These are phyloP conservation scores for Ivindomyrus marchei DNA, from an alignment of 2,113 vertebrate species.

Conservation along the genomic window DNA sequence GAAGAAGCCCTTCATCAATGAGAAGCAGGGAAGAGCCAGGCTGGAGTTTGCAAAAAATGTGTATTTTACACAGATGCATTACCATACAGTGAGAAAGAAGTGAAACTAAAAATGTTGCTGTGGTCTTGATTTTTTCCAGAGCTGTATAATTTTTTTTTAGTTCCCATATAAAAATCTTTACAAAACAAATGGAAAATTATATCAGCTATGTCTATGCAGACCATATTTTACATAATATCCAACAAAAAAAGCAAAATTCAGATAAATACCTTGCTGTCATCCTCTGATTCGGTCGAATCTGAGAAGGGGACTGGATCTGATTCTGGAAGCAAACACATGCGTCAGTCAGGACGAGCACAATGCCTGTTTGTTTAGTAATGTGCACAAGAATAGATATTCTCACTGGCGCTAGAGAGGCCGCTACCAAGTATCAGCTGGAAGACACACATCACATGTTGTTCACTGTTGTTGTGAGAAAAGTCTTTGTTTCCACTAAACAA, in stretches of 20 bases:
- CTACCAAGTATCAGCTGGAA: not conserved
- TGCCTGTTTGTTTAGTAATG: not conserved
- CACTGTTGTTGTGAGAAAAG: not conserved
- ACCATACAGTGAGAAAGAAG: not conserved
- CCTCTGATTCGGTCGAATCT: slow-evolving; percentile 32
- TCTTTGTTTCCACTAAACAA: not conserved
- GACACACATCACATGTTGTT: no score
- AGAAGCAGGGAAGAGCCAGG: not conserved
- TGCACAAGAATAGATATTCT: not conserved
- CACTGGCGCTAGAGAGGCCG: not conserved
- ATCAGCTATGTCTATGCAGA: not conserved
- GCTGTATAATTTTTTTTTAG: not conserved
- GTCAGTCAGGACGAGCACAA: not conserved
- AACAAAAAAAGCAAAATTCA: not conserved
- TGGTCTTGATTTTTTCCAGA: not conserved
- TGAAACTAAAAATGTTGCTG: not conserved
- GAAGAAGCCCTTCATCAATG: not conserved
- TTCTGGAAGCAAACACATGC: slow-evolving; percentile 34
- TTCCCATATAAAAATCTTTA: not conserved
- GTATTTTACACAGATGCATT: not conserved
- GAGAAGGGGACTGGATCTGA: slow-evolving; percentile 41
- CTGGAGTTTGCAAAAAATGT: not conserved
- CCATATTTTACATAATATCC: not conserved
- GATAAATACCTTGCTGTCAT: slow-evolving; percentile 44
- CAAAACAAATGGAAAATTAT: not conserved